Evolutionary conservation across 2,888 invertebrate species (phyloP), one percentile per base, ranked within the genome.

Genomic region (Agrotis segetum): DNA sequence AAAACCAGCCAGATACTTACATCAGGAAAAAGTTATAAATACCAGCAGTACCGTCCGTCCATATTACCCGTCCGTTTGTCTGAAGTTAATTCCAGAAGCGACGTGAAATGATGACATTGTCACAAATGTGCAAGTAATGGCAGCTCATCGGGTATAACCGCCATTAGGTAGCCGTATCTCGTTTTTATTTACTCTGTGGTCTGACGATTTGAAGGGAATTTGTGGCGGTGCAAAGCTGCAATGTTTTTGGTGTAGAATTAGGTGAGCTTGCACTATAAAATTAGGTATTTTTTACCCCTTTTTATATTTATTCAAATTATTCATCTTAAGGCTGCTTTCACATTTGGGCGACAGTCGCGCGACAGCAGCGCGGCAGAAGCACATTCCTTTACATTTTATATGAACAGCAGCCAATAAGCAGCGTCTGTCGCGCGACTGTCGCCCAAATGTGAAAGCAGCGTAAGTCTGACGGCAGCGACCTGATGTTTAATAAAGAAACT

Each of bases 51-150:
- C 34, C 46, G 69, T 34, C 34, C 69, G 24, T 56, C 72, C 72
- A 24, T 71, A 16, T 63, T 58, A 16, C 69, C 49, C 53, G 47
- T 24, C 67, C 49, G 56, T 56, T 72, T 65, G 46, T 52, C 69
- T 61, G 53, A 66, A 61, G 60, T 58, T 77, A 64, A 74, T 74
- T 68, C 34, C 66, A 49, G 46, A 40, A 64, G 59, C 68, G 70
- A 65, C 69, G 67, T 61, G 76, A 68, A 79, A 80, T 74, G 71
- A 79, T 73, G 81, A 83, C 83, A 72, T 81, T 77, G 83, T 63
- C 62, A 63, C 56, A 61, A 78, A 78, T 77, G 53, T 77, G 81
- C 78, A 77, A 78, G 77, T 78, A 77, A 81, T 63, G 81, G 62
- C 62, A 81, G 59, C 71, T 78, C 81, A 78, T 78, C 47, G 77